Conservation (phyloP, 2,888 invertebrate species). For the Eilema griseolum region DNA sequence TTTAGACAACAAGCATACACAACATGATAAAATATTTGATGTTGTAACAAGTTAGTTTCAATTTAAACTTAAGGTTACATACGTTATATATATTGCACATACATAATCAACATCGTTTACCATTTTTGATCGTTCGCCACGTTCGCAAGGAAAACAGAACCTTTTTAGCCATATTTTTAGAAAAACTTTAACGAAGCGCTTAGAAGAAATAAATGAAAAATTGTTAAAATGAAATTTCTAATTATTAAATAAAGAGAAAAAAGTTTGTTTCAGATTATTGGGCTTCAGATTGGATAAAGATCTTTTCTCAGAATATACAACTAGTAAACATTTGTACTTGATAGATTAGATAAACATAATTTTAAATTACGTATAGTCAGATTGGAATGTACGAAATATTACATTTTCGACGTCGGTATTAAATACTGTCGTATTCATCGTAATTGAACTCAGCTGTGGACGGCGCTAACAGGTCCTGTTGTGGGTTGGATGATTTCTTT, state of each 20-base stretch:
- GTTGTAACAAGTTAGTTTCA: constrained; percentile 43
- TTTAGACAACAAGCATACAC: constrained; percentile 58
- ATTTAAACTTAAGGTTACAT: constrained; percentile 35
- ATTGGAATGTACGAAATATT: constrained; percentile 36
- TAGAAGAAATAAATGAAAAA: neutral
- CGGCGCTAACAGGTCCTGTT: constrained; percentile 78
- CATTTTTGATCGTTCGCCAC: constrained; percentile 10
- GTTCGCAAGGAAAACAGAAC: constrained; percentile 6
- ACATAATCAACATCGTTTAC: constrained; percentile 16
- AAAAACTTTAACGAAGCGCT: neutral
- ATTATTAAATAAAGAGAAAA: neutral
- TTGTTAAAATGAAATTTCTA: no score
- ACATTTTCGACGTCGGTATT: constrained; percentile 36
- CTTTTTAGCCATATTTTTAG: neutral
- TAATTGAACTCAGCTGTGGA: constrained; percentile 64
- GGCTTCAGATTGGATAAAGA: neutral
- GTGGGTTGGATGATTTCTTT: constrained; percentile 79
- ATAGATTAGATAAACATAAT: constrained; percentile 4
- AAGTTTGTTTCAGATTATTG: neutral
- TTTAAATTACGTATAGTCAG: neutral
- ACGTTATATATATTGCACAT: constrained; percentile 22
- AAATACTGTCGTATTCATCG: constrained; percentile 80
- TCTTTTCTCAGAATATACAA: neutral
- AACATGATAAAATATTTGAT: constrained; percentile 52
- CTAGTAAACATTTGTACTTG: constrained; percentile 8